phyloP scores from a whole-genome alignment of 2,113 vertebrate species.

The Diphyllodes magnificus region DNA sequence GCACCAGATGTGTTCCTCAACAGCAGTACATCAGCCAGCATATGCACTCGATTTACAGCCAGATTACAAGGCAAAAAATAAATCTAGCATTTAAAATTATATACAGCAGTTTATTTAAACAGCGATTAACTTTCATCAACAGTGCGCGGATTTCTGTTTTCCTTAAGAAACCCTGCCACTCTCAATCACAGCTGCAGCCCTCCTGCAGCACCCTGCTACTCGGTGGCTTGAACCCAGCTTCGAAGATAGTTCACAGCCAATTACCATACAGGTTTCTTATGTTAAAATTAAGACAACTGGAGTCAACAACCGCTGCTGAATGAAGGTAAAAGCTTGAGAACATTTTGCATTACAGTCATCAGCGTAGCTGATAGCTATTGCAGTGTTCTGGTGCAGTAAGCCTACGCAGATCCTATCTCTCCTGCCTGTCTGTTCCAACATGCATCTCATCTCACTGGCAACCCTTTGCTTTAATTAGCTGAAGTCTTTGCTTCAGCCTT shows the following conservation, averaged over 20 bases:
- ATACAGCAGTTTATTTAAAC: constrained; percentile 26
- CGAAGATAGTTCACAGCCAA: neutral
- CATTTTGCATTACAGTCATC: constrained; percentile 33
- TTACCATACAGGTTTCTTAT: neutral
- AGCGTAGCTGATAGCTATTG: constrained; percentile 44
- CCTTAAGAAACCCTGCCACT: neutral
- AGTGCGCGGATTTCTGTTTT: constrained; percentile 1
- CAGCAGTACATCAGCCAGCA: neutral
- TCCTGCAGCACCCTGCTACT: neutral
- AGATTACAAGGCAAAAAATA: neutral
- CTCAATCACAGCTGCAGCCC: neutral
- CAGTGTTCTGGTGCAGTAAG: constrained; percentile 42
- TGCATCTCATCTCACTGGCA: constrained; percentile 52
- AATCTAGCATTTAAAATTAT: neutral
- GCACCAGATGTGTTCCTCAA: neutral
- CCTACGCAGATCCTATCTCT: constrained; percentile 40
- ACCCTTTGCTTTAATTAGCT: constrained; percentile 41
- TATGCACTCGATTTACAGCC: neutral
- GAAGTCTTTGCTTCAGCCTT: constrained; percentile 32
- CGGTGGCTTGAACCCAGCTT: neutral
- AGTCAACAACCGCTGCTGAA: constrained; percentile 26
- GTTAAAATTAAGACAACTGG: constrained; percentile 25
- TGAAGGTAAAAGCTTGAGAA: constrained; percentile 47
- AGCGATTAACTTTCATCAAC: constrained; percentile 11
- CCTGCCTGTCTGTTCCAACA: constrained; percentile 38